These are phyloP conservation scores for Drosophila serrata DNA, from an alignment of 1,140 invertebrate species.

Conservation along the genomic window DNA sequence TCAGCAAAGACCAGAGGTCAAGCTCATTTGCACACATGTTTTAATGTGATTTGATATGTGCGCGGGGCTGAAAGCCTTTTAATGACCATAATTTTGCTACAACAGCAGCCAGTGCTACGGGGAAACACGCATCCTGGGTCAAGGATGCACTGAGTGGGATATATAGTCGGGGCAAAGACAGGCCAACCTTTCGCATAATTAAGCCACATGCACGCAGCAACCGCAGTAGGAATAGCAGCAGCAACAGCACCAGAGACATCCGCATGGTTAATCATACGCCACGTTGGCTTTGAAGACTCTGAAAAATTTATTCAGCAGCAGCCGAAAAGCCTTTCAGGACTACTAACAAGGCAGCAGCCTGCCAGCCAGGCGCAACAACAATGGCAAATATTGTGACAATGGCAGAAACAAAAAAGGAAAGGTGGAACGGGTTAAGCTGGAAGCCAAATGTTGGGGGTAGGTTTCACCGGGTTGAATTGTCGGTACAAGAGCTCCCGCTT, in stretches of 20 bases:
- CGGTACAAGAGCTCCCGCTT: slow-evolving; percentile 44
- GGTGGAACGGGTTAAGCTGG: neutral
- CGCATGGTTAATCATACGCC: slow-evolving; percentile 80
- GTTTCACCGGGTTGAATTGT: slow-evolving; percentile 18
- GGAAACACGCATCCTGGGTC: slow-evolving; percentile 49
- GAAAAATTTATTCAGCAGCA: slow-evolving; percentile 63
- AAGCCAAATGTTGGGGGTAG: slow-evolving; percentile 3
- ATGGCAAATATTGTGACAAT: slow-evolving; percentile 77
- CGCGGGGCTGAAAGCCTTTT: slow-evolving; percentile 68
- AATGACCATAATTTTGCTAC: slow-evolving; percentile 60
- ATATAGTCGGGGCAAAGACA: slow-evolving; percentile 22
- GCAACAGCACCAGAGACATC: slow-evolving; percentile 45
- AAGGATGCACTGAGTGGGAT: slow-evolving; percentile 56
- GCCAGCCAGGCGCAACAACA: slow-evolving; percentile 40
- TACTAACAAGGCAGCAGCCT: slow-evolving; percentile 62
- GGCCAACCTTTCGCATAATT: slow-evolving; percentile 65
- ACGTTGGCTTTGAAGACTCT: slow-evolving; percentile 50
- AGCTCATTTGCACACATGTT: slow-evolving; percentile 29
- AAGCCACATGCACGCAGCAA: slow-evolving; percentile 58
- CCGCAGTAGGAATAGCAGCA: slow-evolving; percentile 42
- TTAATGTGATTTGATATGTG: slow-evolving; percentile 53
- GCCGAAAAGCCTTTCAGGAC: slow-evolving; percentile 65
- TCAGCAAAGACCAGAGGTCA: slow-evolving; percentile 17
- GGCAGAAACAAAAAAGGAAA: slow-evolving; percentile 25
- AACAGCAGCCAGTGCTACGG: slow-evolving; percentile 4